These are phyloP conservation scores for Perodicticus potto DNA, from an alignment of 2,797 vertebrate species.

Conservation along the genomic window DNA sequence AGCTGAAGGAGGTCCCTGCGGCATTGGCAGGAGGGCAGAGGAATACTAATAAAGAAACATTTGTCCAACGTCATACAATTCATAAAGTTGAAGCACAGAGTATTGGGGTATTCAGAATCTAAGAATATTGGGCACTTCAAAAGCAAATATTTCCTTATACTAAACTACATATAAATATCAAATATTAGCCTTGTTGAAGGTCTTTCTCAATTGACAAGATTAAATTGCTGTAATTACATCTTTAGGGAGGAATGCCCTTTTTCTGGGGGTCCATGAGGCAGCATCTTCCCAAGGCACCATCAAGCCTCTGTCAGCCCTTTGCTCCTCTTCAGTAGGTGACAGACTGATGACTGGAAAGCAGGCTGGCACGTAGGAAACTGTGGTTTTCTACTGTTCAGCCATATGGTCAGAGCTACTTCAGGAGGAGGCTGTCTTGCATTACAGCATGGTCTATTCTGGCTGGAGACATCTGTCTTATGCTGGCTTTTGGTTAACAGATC, in stretches of 20 bases:
- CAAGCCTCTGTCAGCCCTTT: not conserved
- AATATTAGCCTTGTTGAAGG: not conserved
- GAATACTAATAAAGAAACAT: not conserved
- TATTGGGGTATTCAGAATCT: not conserved
- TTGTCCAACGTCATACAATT: slow-evolving; percentile 19
- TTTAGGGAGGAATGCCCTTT: not conserved
- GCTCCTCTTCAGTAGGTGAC: not conserved
- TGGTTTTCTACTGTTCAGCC: not conserved
- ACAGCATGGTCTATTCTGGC: not conserved
- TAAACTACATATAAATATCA: not conserved
- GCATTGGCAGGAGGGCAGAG: not conserved
- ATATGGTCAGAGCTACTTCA: not conserved
- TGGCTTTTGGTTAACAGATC: not conserved
- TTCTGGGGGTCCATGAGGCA: not conserved
- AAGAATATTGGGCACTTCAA: slow-evolving; percentile 12
- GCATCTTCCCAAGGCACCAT: not conserved
- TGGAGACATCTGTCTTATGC: not conserved
- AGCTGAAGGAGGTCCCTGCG: not conserved
- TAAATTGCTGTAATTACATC: not conserved
- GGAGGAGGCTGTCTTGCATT: not conserved
- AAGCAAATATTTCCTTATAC: not conserved
- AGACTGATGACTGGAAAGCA: not conserved
- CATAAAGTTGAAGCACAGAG: not conserved
- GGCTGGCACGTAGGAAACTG: not conserved
- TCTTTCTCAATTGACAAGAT: not conserved